phyloP scores from a whole-genome alignment of 2,888 invertebrate species.

The Brachynemurus nebulosus region DNA sequence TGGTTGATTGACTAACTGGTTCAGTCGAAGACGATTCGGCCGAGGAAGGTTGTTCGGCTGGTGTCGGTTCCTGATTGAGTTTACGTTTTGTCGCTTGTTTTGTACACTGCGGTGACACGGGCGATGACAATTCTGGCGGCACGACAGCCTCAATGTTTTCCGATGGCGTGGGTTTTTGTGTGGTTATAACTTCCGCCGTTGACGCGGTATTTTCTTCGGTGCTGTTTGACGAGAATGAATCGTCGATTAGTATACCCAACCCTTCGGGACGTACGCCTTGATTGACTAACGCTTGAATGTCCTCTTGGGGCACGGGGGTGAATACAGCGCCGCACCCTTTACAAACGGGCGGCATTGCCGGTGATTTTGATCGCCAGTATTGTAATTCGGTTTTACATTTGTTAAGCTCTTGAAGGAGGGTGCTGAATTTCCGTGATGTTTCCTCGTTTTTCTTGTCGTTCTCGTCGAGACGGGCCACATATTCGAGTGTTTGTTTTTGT shows the following conservation, averaged over 20 bases:
- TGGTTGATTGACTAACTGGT: no score
- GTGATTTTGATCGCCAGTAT: slow-evolving; percentile 82
- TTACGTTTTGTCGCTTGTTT: no score
- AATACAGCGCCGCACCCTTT: slow-evolving; percentile 56
- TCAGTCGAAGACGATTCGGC: no score
- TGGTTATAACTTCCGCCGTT: no score
- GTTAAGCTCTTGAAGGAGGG: slow-evolving; percentile 73
- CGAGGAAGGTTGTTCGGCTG: no score
- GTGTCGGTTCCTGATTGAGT: no score
- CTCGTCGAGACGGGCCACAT: slow-evolving; percentile 70
- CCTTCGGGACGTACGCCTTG: slow-evolving; percentile 43
- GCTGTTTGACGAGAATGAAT: slow-evolving; percentile 5
- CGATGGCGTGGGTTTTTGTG: background rate
- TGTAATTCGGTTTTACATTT: slow-evolving; percentile 85
- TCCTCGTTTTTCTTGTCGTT: slow-evolving; percentile 86
- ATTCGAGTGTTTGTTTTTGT: slow-evolving; percentile 62
- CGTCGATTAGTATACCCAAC: slow-evolving; percentile 27
- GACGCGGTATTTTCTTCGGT: background rate
- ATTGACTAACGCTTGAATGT: slow-evolving; percentile 44
- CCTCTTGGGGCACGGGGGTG: slow-evolving; percentile 39
- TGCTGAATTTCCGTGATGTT: slow-evolving; percentile 77
- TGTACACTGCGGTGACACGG: no score
- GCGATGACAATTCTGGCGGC: no score
- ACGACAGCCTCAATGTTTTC: background rate
- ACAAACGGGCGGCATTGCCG: slow-evolving; percentile 57